Conservation (phyloP, 1,140 invertebrate species). For the Penaeus vannamei region DNA sequence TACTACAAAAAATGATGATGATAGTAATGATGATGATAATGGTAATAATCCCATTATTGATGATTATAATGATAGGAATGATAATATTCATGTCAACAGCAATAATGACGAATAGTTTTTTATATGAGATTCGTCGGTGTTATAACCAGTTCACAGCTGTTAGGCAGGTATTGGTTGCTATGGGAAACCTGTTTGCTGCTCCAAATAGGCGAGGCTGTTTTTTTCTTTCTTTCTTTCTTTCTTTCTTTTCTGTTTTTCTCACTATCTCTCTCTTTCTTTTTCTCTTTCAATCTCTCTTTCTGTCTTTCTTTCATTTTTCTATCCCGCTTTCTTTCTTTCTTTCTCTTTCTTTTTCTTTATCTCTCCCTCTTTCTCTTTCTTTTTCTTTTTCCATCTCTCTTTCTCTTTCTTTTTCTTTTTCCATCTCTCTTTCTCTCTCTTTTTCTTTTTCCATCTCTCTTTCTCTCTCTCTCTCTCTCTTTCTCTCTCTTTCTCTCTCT, state of each 20-base stretch:
- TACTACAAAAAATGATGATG: no score
- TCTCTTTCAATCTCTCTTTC: no score
- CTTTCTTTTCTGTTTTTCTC: no score
- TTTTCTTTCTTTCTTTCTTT: not conserved
- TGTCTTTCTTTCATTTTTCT: not conserved
- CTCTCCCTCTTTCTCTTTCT: not conserved
- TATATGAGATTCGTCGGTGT: no score
- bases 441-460: not conserved
- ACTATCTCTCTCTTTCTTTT: no score
- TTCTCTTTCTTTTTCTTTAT: not conserved
- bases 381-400: not conserved
- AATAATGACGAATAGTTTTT: no score
- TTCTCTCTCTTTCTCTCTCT: constrained; percentile 4
- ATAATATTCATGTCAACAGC: no score
- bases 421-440: not conserved
- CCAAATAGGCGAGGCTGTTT: not conserved
- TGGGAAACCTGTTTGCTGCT: not conserved
- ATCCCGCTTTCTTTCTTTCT: not conserved
- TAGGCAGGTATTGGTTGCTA: no score
- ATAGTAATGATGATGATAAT: no score
- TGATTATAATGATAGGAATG: no score
- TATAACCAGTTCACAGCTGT: no score
- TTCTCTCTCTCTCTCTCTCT: constrained; percentile 15
- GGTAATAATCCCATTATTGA: no score
- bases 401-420: not conserved